phyloP scores from a whole-genome alignment of 2,113 vertebrate species.

The Chlorocebus sabaeus region DNA sequence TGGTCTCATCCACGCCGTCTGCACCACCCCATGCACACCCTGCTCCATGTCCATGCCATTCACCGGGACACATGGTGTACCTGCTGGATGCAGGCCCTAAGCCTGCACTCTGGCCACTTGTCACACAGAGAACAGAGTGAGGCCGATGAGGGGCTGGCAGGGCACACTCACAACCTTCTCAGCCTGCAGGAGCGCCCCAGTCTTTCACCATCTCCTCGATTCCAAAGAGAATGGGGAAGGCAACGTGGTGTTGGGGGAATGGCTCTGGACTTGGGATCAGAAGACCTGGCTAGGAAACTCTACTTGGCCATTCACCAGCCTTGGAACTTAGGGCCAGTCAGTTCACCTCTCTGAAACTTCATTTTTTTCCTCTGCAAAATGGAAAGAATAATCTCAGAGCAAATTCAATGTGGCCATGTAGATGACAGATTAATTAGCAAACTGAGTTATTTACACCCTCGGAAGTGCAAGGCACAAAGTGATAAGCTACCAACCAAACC shows the following conservation, averaged over 20 bases:
- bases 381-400: not conserved
- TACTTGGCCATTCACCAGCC: not conserved
- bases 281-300: not conserved
- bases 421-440: not conserved
- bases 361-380: not conserved
- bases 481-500: not conserved
- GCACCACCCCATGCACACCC: not conserved
- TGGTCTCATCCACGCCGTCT: not conserved
- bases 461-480: not conserved
- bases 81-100: not conserved
- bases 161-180: not conserved
- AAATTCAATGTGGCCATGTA: not conserved
- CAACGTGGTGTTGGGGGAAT: rapidly evolving
- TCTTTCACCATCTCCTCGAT: not conserved
- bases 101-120: not conserved
- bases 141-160: not conserved
- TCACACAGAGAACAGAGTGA: not conserved
- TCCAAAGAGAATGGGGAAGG: not conserved
- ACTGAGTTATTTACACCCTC: not conserved
- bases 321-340: not conserved
- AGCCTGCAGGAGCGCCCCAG: not conserved
- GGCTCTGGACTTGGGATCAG: not conserved
- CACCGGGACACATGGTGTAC: not conserved
- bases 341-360: not conserved
- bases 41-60: not conserved